phyloP scores from a whole-genome alignment of 2,797 vertebrate genomes.

The Protonibea diacanthus region DNA sequence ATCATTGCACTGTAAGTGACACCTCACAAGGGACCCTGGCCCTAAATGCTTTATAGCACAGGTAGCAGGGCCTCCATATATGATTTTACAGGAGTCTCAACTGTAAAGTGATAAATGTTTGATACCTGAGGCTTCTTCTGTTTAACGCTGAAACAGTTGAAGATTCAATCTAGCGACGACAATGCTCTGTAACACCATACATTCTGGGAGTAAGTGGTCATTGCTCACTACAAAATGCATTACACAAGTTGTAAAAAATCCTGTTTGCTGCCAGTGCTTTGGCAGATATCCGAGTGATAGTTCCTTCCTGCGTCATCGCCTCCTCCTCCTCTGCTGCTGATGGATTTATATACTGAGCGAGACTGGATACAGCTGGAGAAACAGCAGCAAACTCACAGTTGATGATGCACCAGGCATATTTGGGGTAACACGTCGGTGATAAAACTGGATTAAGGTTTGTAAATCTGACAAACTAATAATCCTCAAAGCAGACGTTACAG shows the following conservation, averaged over 20 bases:
- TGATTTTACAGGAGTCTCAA: conserved; percentile 20
- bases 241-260: conserved; percentile 27
- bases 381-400: conserved; percentile 35
- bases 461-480: conserved; percentile 38
- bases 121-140: background rate
- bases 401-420: conserved; percentile 36
- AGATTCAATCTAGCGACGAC: background rate
- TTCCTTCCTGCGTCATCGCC: conserved; percentile 46
- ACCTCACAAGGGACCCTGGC: conserved; percentile 50
- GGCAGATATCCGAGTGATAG: conserved; percentile 43
- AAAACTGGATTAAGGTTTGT: conserved; percentile 21
- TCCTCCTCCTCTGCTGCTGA: conserved; percentile 40
- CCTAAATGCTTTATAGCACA: conserved; percentile 31
- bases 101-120: conserved; percentile 41
- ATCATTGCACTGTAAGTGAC: conserved; percentile 65
- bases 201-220: background rate
- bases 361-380: conserved; percentile 61
- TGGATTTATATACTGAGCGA: conserved; percentile 39
- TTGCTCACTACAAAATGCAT: conserved; percentile 24
- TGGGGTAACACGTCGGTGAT: conserved; percentile 13
- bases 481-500: conserved; percentile 9
- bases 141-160: background rate
- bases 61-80: conserved; percentile 28
- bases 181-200: background rate
- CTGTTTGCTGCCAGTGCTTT: conserved; percentile 3